phyloP scores from a whole-genome alignment of 2,113 vertebrate genomes.

The Bufo gargarizans region DNA sequence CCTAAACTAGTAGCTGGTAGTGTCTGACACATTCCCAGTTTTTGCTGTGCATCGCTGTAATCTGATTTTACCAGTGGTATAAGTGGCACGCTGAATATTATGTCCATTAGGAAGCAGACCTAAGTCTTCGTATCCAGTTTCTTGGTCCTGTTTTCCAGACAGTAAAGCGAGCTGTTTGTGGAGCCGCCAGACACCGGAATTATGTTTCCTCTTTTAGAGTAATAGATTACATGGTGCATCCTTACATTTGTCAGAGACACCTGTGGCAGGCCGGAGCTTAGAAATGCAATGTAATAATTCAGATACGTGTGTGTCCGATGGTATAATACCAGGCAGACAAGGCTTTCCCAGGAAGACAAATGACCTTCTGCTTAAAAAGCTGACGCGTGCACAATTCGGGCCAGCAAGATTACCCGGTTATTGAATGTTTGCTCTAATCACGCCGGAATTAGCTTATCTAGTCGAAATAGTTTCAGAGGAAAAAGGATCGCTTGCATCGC shows the following conservation, averaged over 20 bases:
- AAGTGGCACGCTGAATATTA: neutral
- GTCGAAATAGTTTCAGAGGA: neutral
- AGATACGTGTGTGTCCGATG: neutral
- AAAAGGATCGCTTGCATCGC: neutral
- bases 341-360: slow-evolving; percentile 31
- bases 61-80: neutral
- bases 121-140: neutral
- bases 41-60: neutral
- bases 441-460: slow-evolving; percentile 29
- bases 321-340: slow-evolving; percentile 4
- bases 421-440: slow-evolving; percentile 35
- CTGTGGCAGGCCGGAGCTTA: neutral
- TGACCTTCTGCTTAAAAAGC: neutral
- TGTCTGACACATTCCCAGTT: neutral
- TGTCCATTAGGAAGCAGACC: neutral
- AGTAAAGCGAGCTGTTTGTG: neutral
- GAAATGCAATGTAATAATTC: slow-evolving; percentile 36
- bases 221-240: slow-evolving; percentile 9
- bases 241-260: slow-evolving; percentile 32
- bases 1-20: neutral
- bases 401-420: slow-evolving; percentile 29
- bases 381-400: slow-evolving; percentile 6
- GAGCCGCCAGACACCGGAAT: slow-evolving; percentile 15
- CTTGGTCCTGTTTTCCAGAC: neutral
- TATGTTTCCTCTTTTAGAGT: neutral